A percentile compares a stretch with the other conserved stretches of the same genome.
Conservation (phyloP, 2,797 vertebrate species). For the Myotis myotis region DNA sequence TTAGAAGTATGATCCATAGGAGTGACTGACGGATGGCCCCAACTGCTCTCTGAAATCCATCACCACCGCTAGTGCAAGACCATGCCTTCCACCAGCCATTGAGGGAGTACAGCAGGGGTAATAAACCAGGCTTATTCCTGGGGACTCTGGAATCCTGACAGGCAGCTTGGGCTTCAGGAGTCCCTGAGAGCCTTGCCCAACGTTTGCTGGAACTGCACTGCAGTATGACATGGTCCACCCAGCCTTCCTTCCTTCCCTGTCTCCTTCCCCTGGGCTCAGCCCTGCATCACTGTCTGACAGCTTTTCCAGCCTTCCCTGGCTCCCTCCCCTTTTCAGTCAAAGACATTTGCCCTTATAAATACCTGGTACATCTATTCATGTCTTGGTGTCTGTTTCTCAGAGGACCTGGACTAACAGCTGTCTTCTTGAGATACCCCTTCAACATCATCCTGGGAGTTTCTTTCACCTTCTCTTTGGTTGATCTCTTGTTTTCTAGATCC, state of each 20-base stretch:
- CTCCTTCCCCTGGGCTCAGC: neutral
- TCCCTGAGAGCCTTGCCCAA: neutral
- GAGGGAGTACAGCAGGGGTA: neutral
- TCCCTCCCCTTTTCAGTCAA: neutral
- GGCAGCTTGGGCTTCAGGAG: neutral
- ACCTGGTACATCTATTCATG: neutral
- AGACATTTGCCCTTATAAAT: neutral
- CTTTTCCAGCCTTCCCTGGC: neutral
- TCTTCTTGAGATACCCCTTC: neutral
- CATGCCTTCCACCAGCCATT: neutral
- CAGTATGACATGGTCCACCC: neutral
- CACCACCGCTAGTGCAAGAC: neutral
- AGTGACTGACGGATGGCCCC: neutral
- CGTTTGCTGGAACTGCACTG: neutral
- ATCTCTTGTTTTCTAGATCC: slow-evolving; percentile 12
- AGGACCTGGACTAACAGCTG: neutral
- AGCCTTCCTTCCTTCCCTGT: neutral
- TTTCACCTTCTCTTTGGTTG: neutral
- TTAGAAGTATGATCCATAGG: neutral
- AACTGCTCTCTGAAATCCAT: neutral
- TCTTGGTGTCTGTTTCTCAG: neutral
- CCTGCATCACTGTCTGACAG: neutral
- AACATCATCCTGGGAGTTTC: neutral
- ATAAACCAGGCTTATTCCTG: neutral
- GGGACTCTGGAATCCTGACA: neutral